Percentiles rank a stretch among this genome's conserved stretches.
Conservation (phyloP, 2,888 invertebrate genomes). For the Ischnura elegans region DNA sequence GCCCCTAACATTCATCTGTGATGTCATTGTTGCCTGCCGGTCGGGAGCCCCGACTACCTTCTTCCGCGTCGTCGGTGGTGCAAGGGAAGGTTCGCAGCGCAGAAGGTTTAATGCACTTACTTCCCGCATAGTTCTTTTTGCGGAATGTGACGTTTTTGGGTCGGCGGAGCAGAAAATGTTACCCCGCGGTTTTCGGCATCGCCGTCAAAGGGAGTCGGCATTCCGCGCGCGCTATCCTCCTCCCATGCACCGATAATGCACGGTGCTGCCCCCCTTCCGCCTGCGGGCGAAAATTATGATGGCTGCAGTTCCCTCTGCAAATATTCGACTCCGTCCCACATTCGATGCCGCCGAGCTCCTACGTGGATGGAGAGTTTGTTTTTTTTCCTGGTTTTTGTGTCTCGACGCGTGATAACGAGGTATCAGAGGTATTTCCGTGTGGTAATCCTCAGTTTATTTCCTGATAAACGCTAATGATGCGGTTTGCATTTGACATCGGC, state of each 20-base stretch:
- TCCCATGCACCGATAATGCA: neutral
- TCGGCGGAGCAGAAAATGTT: neutral
- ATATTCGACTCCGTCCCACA: neutral
- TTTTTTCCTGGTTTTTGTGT: too few species aligned
- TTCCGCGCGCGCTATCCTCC: neutral
- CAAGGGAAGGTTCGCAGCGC: neutral
- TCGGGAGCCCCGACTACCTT: neutral
- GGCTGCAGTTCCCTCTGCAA: neutral
- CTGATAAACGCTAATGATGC: too few species aligned
- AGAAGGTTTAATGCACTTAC: neutral
- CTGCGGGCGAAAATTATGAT: neutral
- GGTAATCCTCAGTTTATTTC: too few species aligned
- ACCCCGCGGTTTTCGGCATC: neutral
- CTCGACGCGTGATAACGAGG: too few species aligned
- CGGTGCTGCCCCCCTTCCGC: neutral
- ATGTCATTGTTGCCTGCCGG: neutral
- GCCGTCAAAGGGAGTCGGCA: neutral
- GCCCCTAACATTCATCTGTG: neutral
- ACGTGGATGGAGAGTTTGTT: too few species aligned
- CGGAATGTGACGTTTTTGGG: conserved; percentile 35
- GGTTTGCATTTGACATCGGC: too few species aligned
- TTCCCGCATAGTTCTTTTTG: neutral
- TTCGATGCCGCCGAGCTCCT: too few species aligned
- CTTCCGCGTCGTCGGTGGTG: neutral
- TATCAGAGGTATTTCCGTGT: too few species aligned